phyloP scores from a whole-genome alignment of 2,888 invertebrate species.

The Ophion obscuratus region DNA sequence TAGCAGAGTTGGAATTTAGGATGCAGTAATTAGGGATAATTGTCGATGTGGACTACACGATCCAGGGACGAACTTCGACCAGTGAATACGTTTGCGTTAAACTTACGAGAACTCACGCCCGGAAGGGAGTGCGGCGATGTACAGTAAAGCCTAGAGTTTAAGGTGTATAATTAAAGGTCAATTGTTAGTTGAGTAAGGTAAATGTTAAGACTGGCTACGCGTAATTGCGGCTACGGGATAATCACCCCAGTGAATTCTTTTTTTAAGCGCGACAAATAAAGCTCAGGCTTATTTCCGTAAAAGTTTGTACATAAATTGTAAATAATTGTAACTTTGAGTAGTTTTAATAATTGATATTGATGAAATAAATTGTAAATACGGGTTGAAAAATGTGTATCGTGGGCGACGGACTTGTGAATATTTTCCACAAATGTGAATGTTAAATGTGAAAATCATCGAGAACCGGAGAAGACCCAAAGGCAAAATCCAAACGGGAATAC shows the following conservation, averaged over 20 bases:
- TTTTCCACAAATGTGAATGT: slow-evolving; percentile 37
- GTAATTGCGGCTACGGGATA: slow-evolving; percentile 66
- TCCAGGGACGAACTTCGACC: slow-evolving; percentile 71
- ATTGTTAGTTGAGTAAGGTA: slow-evolving; percentile 34
- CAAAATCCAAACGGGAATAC: slow-evolving; percentile 7
- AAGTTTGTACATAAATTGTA: slow-evolving; percentile 63
- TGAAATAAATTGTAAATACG: slow-evolving; percentile 45
- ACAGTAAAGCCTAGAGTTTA: background rate
- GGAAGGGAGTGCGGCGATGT: background rate
- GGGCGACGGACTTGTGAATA: slow-evolving; percentile 14
- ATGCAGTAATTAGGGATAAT: slow-evolving; percentile 52
- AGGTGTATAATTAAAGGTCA: background rate
- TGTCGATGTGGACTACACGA: slow-evolving; percentile 23
- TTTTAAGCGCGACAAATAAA: background rate
- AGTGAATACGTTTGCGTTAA: slow-evolving; percentile 65
- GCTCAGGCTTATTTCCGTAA: slow-evolving; percentile 21
- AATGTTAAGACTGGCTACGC: slow-evolving; percentile 57
- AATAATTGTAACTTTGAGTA: slow-evolving; percentile 22
- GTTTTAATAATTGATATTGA: background rate
- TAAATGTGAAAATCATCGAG: background rate
- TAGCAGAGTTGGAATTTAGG: slow-evolving; percentile 41
- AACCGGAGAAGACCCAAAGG: background rate
- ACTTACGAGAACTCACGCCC: background rate
- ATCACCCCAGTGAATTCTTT: slow-evolving; percentile 67
- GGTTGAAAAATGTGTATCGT: background rate